A percentile compares a stretch with the other conserved stretches of the same genome.
phyloP scores from a whole-genome alignment of 2,797 vertebrate genomes.

The Sebastes oblongus region DNA sequence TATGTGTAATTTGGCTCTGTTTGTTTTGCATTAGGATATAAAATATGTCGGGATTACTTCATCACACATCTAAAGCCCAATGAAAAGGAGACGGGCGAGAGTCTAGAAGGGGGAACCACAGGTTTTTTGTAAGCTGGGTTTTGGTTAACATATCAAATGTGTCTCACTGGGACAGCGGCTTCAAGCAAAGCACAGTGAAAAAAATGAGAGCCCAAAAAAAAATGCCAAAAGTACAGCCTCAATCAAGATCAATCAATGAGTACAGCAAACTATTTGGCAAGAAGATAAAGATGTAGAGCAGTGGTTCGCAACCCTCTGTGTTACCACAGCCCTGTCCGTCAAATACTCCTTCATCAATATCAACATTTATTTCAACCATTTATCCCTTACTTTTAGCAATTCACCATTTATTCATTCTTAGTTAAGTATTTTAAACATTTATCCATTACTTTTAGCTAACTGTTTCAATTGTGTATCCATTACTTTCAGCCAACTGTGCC shows the following conservation, averaged over 20 bases:
- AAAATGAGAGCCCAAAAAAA: background rate
- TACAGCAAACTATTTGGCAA: constrained; percentile 30
- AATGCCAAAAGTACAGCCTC: constrained; percentile 30
- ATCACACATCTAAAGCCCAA: constrained; percentile 63
- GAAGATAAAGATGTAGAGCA: constrained; percentile 9
- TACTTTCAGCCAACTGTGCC: too few relatives aligned
- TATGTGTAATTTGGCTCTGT: constrained; percentile 67
- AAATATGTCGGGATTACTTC: constrained; percentile 72
- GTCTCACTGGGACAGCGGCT: constrained; percentile 30
- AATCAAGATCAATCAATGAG: constrained; percentile 35
- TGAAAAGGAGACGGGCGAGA: constrained; percentile 53
- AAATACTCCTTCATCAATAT: constrained; percentile 1
- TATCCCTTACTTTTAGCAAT: too few relatives aligned
- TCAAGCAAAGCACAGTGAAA: constrained; percentile 13
- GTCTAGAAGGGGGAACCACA: constrained; percentile 16
- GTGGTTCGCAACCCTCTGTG: background rate
- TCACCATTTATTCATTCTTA: too few relatives aligned
- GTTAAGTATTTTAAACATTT: background rate
- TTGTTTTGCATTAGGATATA: constrained; percentile 75
- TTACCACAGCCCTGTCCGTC: background rate
- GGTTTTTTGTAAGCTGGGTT: constrained; percentile 27
- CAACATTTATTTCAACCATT: background rate
- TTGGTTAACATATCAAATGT: constrained; percentile 51
- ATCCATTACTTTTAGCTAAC: too few relatives aligned
- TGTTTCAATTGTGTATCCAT: too few relatives aligned